phyloP scores from a whole-genome alignment of 2,797 vertebrate species.

The Sylvia borin region DNA sequence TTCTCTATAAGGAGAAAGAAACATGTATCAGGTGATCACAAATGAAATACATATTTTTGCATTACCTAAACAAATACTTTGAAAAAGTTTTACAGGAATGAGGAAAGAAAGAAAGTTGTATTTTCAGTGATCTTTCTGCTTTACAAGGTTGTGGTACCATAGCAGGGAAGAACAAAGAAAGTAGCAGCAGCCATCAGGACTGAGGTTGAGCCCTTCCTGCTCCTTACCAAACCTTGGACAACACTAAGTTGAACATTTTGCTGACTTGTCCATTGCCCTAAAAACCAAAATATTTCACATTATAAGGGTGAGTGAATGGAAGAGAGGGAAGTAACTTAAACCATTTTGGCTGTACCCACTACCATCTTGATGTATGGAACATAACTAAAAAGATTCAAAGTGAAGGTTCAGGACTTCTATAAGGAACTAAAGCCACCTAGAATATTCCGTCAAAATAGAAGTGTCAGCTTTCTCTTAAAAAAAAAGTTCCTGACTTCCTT shows the following conservation, averaged over 20 bases:
- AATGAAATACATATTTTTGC: not conserved
- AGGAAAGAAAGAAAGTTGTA: not conserved
- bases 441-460: not conserved
- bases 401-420: accelerated
- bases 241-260: not conserved
- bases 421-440: not conserved
- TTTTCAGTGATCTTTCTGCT: not conserved
- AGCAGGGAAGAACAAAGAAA: not conserved
- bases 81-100: not conserved
- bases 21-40: not conserved
- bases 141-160: not conserved
- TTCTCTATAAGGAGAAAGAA: not conserved
- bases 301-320: not conserved
- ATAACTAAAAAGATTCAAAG: not conserved
- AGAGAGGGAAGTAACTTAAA: not conserved
- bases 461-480: not conserved
- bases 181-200: not conserved
- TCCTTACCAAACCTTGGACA: not conserved
- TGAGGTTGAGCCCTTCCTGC: not conserved
- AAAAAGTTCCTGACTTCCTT: not conserved
- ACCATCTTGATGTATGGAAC: accelerated
- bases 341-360: not conserved
- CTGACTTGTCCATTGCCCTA: not conserved
- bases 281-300: not conserved
- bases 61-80: not conserved